Conservation (phyloP, 2,113 vertebrate species). For the Spheniscus mendiculus region DNA sequence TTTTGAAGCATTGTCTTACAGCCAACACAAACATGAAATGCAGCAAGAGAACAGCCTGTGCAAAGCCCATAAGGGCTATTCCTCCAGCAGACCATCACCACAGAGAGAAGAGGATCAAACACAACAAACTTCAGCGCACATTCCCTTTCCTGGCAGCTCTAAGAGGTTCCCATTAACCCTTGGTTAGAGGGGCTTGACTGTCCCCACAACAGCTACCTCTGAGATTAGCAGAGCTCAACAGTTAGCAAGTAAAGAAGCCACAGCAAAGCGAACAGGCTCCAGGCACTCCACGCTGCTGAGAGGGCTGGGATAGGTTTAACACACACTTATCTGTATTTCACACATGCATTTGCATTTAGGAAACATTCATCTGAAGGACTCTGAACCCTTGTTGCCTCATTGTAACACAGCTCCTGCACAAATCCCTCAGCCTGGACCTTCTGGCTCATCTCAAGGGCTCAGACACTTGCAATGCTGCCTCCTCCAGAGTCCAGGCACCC, state of each 20-base stretch:
- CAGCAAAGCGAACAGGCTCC: background rate
- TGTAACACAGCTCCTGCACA: background rate
- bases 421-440: background rate
- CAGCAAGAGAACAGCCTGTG: background rate
- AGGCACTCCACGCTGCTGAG: background rate
- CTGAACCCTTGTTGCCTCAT: background rate
- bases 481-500: too few relatives aligned
- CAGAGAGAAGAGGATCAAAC: background rate
- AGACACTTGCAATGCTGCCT: fast-evolving
- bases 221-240: background rate
- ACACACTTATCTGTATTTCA: background rate
- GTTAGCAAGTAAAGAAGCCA: background rate
- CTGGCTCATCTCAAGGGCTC: background rate
- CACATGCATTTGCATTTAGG: background rate
- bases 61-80: background rate
- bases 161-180: background rate
- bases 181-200: background rate
- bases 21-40: fast-evolving
- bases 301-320: background rate
- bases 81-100: background rate
- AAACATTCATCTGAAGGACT: background rate
- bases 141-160: background rate
- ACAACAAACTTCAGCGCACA: fast-evolving
- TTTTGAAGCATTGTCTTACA: fast-evolving
- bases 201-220: background rate